These are phyloP conservation scores for Stegastes partitus DNA, from an alignment of 2,113 vertebrate genomes.

Conservation along the genomic window DNA sequence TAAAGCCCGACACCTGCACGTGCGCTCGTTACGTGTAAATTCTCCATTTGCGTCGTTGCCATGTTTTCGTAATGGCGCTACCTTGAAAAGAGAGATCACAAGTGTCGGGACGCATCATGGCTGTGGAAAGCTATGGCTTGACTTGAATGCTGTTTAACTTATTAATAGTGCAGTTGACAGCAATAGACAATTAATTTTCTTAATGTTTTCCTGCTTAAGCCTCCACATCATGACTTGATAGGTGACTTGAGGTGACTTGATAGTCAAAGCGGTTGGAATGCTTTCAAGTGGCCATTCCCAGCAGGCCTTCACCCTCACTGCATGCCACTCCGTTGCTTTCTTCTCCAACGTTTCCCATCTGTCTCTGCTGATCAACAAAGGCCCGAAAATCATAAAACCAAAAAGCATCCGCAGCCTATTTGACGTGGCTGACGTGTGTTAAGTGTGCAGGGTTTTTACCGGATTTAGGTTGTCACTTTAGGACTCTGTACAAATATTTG, in stretches of 20 bases:
- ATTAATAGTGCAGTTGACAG: slow-evolving; percentile 8
- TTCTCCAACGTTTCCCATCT: no score
- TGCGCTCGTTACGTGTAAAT: neutral
- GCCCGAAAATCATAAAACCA: no score
- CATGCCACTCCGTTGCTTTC: no score
- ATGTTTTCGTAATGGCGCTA: neutral
- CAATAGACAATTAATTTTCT: neutral
- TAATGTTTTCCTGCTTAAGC: neutral
- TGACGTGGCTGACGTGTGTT: slow-evolving; percentile 10
- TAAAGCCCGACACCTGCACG: neutral
- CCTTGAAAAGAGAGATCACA: neutral
- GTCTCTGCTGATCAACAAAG: no score
- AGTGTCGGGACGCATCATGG: neutral
- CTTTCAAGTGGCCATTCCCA: no score
- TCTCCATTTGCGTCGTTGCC: slow-evolving; percentile 20
- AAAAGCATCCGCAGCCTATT: neutral
- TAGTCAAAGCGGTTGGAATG: no score
- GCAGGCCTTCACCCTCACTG: no score
- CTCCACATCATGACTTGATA: no score
- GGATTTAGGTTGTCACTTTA: neutral
- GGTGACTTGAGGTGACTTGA: no score
- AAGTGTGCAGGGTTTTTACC: neutral
- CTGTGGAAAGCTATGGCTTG: slow-evolving; percentile 8
- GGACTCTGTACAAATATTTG: slow-evolving; percentile 9
- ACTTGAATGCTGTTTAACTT: slow-evolving; percentile 10